Base-by-base conservation (phyloP, 2,113 vertebrate species). In the Chroicocephalus ridibundus region DNA sequence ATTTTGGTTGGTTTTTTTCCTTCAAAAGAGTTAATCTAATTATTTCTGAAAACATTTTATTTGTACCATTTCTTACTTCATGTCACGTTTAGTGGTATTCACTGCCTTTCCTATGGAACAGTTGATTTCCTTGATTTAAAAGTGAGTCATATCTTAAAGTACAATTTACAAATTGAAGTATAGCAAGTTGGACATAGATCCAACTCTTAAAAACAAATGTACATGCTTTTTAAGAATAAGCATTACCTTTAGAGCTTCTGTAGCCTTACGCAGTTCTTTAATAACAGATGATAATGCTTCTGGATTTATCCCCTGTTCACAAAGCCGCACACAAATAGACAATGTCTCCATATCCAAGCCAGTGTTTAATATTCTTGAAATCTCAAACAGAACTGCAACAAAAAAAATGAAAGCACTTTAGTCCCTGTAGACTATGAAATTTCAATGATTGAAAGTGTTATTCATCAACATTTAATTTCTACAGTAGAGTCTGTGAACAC, bases 271-370 rank as follows among this genome's bases (percentile, higher is more conserved):
- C 16, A 99, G 98, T 68, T 99, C 99, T 96, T 99, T 99, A 96
- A 99, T 99, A 65, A 99, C 99, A 5, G 99, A 98, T 3, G 99
- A 99, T 34, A 99, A 96, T 1, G 99, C 99, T 96, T 99, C 99
- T 47, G 99, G 99, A 91, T 99, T 99, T 98, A 99, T 99, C 15
- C 99, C 99, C 97, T 99, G 99, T 86, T 99, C 99, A 96, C 99
- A 99, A 69, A 99, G 98, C 38, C 99, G 98, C 27, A 99, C 99
- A 96, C 99, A 99, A 94, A 99, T 99, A 38, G 99, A 99, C 65
- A 99, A 89, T 0, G 99, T 99, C 98, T 99, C 99, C 99, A 99
- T 99, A 94, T 99, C 99, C 97, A 99, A 97, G 32, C 99, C 99
- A 51, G 99, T 99, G 96, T 99, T 99, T 62, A 99, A 97, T 97